Conservation (phyloP, 1,140 invertebrate genomes). For the Leptopilina boulardi region DNA sequence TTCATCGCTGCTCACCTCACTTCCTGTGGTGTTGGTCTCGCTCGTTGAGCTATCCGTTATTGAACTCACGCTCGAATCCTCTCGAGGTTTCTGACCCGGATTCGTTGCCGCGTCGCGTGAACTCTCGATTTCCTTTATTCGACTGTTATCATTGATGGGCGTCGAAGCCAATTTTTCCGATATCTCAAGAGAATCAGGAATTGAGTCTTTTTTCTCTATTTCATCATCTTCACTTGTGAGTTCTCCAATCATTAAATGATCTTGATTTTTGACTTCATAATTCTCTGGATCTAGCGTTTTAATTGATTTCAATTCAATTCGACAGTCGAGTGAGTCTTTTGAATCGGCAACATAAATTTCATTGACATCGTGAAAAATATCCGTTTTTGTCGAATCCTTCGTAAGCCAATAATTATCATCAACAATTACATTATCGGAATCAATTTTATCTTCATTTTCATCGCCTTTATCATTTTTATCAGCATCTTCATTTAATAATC, state of each 20-base stretch:
- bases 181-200: conserved; percentile 70
- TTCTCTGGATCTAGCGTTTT: conserved; percentile 67
- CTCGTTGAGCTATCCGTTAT: conserved; percentile 60
- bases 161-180: conserved; percentile 3
- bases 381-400: conserved; percentile 35
- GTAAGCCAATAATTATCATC: conserved; percentile 32
- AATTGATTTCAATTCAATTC: conserved; percentile 69
- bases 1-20: conserved; percentile 69
- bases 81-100: conserved; percentile 3
- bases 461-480: neutral
- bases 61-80: conserved; percentile 36
- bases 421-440: conserved; percentile 3
- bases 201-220: conserved; percentile 48
- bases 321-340: conserved; percentile 62
- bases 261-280: conserved; percentile 38
- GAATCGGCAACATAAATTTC: conserved; percentile 69
- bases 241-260: conserved; percentile 37
- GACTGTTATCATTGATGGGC: neutral
- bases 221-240: conserved; percentile 28
- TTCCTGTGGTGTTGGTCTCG: conserved; percentile 65
- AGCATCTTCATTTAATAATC: conserved; percentile 63
- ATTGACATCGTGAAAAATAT: conserved; percentile 48
- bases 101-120: conserved; percentile 2
- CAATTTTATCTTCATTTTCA: neutral
- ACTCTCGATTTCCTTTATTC: conserved; percentile 8